A percentile compares a stretch with the other conserved stretches of the same genome.
Conservation (phyloP, 2,797 vertebrate genomes). For the Microctenopoma stevenorrisi region DNA sequence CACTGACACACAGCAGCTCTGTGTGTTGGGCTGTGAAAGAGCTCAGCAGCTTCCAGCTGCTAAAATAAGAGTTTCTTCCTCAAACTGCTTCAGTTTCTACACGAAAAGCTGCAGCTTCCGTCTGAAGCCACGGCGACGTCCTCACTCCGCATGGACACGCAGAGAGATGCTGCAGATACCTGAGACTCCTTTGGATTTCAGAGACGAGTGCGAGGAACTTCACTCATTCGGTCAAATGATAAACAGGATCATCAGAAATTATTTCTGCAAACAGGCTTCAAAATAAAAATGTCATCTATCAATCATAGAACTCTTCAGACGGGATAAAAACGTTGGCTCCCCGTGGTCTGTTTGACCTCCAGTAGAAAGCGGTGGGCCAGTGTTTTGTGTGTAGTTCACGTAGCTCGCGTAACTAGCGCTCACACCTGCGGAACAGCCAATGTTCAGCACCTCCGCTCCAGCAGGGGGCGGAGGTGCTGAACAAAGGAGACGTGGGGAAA, state of each 20-base stretch:
- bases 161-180: not conserved
- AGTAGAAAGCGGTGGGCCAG: no score
- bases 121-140: not conserved
- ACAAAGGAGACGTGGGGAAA: no score
- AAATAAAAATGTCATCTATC: not conserved
- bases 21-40: slow-evolving; percentile 15
- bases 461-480: no score
- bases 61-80: slow-evolving; percentile 12
- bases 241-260: not conserved
- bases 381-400: no score
- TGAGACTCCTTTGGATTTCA: not conserved
- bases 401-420: no score
- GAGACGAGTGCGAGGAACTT: not conserved
- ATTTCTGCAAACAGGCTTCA: not conserved
- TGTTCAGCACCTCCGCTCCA: no score
- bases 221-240: not conserved
- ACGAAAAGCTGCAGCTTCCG: not conserved
- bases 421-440: no score
- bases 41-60: slow-evolving; percentile 27
- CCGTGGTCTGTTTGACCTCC: not conserved
- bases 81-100: slow-evolving; percentile 3
- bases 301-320: not conserved
- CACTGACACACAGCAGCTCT: slow-evolving; percentile 13
- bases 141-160: not conserved
- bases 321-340: not conserved